Base-by-base conservation (phyloP, 2,113 vertebrate genomes). In the Vulpes ferrilata region DNA sequence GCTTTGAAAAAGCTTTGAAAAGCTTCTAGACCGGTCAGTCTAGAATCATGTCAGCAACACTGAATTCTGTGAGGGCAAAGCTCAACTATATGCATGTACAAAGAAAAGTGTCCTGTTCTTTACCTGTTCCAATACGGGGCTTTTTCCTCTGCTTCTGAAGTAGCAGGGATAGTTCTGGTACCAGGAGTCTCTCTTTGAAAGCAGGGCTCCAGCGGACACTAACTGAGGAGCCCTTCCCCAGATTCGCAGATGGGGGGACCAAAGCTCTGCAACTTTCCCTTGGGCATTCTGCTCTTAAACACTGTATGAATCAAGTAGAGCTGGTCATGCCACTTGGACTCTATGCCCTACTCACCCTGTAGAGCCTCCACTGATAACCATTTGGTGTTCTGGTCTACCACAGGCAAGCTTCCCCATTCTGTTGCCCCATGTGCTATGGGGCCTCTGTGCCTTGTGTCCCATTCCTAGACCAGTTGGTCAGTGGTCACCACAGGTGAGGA, bases 341-440 rank as follows among this genome's bases (percentile, higher is more conserved):
- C 8, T 13, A 2, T 1, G 27, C 3, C 51, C 22, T 4, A 1
- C 5, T 22, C 27, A 1, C n/a, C 38, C 1, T 3, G 5, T 3
- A 25, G 51, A 59, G 8, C 8, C 27, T 59, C 4, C 51, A 2
- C 32, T 7, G 19, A 38, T 48, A 22, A 16, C 30, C 2, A 20
- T 4, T 30, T 23, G 32, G 57, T 43, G 11, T 62, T 15, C 83
- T 11, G 2, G 2, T 90, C 32, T 43, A 11, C 15, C 17, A 1
- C 2, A 30, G 30, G 23, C 32, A 27, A 12, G n/a, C 4, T 5
- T 32, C 11, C 32, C 43, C 11, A 17, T 20, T 53, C 35, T 62
- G 32, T 27, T 16, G 32, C 73, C 35, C 2, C 1, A 10, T 2
- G 17, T 32, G 17, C 80, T 10, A 2, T 4, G 0, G 11, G 73